Conservation (phyloP, 2,888 invertebrate genomes). For the Troilus luridus region DNA sequence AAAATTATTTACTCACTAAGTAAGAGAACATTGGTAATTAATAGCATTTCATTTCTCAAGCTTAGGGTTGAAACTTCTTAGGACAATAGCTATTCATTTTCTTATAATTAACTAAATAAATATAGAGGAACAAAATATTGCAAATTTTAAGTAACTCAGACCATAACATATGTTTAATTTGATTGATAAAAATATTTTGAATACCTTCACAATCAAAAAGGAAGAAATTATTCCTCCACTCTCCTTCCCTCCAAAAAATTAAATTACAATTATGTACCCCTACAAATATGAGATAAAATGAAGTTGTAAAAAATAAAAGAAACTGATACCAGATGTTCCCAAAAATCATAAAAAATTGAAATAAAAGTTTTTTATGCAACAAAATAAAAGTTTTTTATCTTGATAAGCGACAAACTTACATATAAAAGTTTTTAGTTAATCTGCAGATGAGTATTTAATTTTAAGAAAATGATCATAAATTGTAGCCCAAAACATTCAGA, state of each 20-base stretch:
- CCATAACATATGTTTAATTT: conserved; percentile 45
- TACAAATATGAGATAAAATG: background rate
- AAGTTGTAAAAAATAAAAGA: background rate
- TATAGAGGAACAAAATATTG: conserved; percentile 26
- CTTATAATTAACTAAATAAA: conserved; percentile 18
- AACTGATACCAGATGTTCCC: background rate
- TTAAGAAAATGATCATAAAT: background rate
- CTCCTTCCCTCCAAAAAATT: background rate
- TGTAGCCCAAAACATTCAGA: background rate
- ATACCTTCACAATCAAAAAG: background rate
- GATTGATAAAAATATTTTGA: background rate
- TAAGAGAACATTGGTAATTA: conserved; percentile 3
- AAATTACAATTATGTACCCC: background rate
- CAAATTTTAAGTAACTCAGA: conserved; percentile 23
- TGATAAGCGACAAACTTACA: background rate
- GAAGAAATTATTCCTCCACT: background rate
- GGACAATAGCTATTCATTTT: conserved; percentile 33
- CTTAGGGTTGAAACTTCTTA: conserved; percentile 45
- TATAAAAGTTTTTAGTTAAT: background rate
- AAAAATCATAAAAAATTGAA: background rate
- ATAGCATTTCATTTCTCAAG: conserved; percentile 57
- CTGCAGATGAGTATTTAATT: background rate
- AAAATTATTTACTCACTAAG: conserved; percentile 53
- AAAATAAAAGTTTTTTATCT: background rate
- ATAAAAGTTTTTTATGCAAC: background rate